Conservation (phyloP, 2,888 invertebrate genomes). For the Andrena bicolor region DNA sequence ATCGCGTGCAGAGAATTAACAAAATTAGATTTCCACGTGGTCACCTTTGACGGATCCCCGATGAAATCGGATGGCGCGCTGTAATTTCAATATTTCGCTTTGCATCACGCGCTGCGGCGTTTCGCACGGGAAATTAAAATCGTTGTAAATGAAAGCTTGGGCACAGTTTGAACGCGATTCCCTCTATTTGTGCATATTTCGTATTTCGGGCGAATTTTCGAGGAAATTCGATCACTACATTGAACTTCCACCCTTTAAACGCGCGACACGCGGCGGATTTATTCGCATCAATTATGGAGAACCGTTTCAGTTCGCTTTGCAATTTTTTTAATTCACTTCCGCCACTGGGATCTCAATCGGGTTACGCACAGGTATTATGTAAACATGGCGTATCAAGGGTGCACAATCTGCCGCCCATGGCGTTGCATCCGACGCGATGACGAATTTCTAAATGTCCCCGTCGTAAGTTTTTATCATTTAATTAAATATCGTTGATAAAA, state of each 20-base stretch:
- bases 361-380: conserved; percentile 43
- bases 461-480: conserved; percentile 74
- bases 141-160: conserved; percentile 12
- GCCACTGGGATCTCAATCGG: background rate
- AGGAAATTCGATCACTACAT: background rate
- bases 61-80: conserved; percentile 27
- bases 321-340: background rate
- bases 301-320: background rate
- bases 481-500: conserved; percentile 80
- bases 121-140: conserved; percentile 30
- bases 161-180: background rate
- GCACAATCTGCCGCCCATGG: conserved; percentile 39
- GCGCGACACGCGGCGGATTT: background rate
- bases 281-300: background rate
- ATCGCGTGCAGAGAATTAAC: conserved; percentile 19
- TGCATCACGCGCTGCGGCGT: background rate
- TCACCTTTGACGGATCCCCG: conserved; percentile 31
- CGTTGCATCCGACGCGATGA: conserved; percentile 46
- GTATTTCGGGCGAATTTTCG: conserved; percentile 1
- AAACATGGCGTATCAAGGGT: conserved; percentile 57
- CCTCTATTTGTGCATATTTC: conserved; percentile 8
- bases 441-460: conserved; percentile 72
- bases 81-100: conserved; percentile 37
- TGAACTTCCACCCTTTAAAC: background rate
- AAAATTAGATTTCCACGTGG: conserved; percentile 24